These are phyloP conservation scores for Semnornis frantzii DNA, from an alignment of 2,113 vertebrate genomes.

Conservation along the genomic window DNA sequence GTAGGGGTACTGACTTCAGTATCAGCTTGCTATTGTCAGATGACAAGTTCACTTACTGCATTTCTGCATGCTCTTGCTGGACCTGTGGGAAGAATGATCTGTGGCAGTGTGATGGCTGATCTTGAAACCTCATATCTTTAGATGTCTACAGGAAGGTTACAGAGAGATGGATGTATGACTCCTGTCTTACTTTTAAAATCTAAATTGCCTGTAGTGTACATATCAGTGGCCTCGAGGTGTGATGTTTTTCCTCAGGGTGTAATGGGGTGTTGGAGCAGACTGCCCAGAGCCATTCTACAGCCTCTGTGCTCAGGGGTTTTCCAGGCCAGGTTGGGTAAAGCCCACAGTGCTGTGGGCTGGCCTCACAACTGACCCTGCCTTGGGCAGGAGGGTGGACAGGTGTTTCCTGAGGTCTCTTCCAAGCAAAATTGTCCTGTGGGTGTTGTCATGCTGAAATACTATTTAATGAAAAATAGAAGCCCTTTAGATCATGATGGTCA, in stretches of 20 bases:
- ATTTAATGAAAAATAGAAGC: background rate
- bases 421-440: background rate
- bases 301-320: background rate
- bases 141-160: background rate
- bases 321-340: background rate
- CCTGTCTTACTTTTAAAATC: background rate
- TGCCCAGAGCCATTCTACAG: background rate
- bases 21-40: background rate
- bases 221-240: background rate
- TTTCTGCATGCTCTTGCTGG: background rate
- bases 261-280: background rate
- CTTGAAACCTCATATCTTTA: background rate
- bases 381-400: background rate
- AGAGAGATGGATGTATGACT: background rate
- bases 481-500: background rate
- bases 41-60: background rate
- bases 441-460: background rate
- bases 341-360: background rate
- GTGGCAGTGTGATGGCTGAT: background rate
- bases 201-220: background rate
- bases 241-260: accelerated
- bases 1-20: background rate
- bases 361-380: background rate
- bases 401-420: background rate
- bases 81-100: background rate